Percentiles rank a stretch among this genome's conserved stretches.
phyloP scores from a whole-genome alignment of 2,113 vertebrate genomes.

The Clarias magur region DNA sequence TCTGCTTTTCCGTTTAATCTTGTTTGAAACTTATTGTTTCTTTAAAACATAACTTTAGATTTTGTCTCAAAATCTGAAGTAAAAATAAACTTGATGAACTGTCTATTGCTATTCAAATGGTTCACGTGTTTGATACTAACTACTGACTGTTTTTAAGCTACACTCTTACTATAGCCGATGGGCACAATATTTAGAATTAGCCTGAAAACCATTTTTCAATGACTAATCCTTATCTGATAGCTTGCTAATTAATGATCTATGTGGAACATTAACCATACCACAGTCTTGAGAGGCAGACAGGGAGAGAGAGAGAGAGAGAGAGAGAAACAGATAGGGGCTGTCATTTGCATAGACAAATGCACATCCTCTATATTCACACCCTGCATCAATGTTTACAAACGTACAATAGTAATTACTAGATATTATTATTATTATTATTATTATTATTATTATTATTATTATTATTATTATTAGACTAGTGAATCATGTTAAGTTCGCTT shows the following conservation, averaged over 20 bases:
- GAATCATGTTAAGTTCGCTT: conserved; percentile 22
- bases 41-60: background rate
- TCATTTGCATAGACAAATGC: background rate
- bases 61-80: background rate
- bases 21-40: background rate
- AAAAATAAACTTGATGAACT: background rate
- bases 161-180: background rate
- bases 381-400: background rate
- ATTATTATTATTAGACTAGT: background rate
- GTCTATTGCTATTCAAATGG: background rate
- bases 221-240: background rate
- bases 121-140: background rate
- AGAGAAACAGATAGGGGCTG: background rate
- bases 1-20: conserved; percentile 33
- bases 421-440: background rate
- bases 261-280: background rate
- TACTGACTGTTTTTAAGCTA: background rate
- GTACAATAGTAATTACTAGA: background rate
- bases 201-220: background rate
- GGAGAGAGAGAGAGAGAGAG: background rate
- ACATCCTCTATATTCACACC: background rate
- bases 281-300: background rate
- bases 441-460: background rate
- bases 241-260: background rate
- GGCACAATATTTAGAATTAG: background rate